Base-by-base conservation (phyloP, 2,797 vertebrate species). In the Lutjanus campechanus region DNA sequence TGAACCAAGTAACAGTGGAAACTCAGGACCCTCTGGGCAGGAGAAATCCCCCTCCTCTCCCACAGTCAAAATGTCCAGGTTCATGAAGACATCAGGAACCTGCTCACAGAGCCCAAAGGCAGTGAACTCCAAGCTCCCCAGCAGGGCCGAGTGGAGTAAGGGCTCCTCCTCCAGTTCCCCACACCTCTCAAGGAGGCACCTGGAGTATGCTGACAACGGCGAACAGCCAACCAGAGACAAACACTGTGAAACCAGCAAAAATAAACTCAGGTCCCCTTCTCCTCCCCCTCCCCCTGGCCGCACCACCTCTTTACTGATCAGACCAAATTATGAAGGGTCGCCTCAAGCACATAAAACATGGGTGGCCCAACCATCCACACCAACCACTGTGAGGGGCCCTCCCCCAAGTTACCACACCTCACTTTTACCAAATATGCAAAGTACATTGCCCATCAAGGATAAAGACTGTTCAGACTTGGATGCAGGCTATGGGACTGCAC, bases 271-370 rank as follows among this genome's bases (percentile, higher is more conserved):
- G 84, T 96, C 97, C 41, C 96, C 96, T 0, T 96, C 96, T 25
- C 96, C 96, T 19, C 97, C 97, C 7, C 85, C 93, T 59, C 95
- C 97, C 85, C 97, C 97, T 0, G 97, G 96, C 74, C 96, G 97
- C 66, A 96, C 96, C 80, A 93, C 96, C 64, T 98, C 97, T 20
- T 90, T 98, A 25, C 95, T 97, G 76, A 88, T 96, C 79, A 95
- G 94, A 90, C 95, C 96, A 92, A 95, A 94, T 92, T 96, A 95
- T 8, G 92, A 96, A 76, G 92, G 85, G 90, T 91, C 94, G 16
- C 90, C 95, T 88, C 87, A 94, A 81, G 89, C 90, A 11, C 88
- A 92, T 85, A 96, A 95, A 88, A 79, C 90, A 0, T 94, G 91
- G 84, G 69, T 81, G 85, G 85, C 83, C 77, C 88, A 88, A 69